These are phyloP conservation scores for Anagyrus pseudococci DNA, from an alignment of 2,888 invertebrate genomes.

Conservation along the genomic window DNA sequence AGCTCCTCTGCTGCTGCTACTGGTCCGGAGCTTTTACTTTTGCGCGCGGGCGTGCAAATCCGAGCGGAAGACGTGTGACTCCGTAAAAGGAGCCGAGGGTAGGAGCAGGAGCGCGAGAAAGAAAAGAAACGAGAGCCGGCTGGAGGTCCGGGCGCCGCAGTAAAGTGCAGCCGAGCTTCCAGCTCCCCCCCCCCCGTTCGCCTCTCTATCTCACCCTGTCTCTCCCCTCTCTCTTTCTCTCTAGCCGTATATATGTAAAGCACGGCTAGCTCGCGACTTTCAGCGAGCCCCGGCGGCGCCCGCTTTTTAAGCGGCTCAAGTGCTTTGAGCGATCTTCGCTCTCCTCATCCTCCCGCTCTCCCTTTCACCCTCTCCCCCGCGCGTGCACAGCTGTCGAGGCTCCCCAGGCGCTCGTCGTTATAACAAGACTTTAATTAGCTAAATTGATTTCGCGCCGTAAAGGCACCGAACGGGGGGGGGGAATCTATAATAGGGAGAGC, in stretches of 20 bases:
- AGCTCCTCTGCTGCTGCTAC: no score
- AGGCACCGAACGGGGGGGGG: slow-evolving; percentile 1
- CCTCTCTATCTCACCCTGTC: no score
- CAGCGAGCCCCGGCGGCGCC: slow-evolving; percentile 14
- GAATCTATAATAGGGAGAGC: slow-evolving; percentile 24
- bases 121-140: background rate
- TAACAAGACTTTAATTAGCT: slow-evolving; percentile 38
- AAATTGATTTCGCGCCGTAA: slow-evolving; percentile 35
- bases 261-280: slow-evolving; percentile 13
- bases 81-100: slow-evolving; percentile 6
- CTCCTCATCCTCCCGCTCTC: background rate
- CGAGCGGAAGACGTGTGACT: slow-evolving; percentile 25
- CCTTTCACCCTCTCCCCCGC: background rate
- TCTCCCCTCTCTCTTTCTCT: no score
- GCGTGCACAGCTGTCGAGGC: background rate
- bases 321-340: slow-evolving; percentile 19
- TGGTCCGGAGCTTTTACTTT: slow-evolving; percentile 17
- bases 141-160: background rate
- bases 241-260: no score
- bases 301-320: slow-evolving; percentile 20
- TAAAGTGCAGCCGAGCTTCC: slow-evolving; percentile 15
- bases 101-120: background rate
- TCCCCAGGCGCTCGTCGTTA: slow-evolving; percentile 10
- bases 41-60: background rate
- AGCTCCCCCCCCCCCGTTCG: no score